Percentiles rank a stretch among this genome's conserved stretches.
These are phyloP conservation scores for Montipora capitata DNA, from an alignment of 92 coral and sea anemone genomes.

Conservation along the genomic window DNA sequence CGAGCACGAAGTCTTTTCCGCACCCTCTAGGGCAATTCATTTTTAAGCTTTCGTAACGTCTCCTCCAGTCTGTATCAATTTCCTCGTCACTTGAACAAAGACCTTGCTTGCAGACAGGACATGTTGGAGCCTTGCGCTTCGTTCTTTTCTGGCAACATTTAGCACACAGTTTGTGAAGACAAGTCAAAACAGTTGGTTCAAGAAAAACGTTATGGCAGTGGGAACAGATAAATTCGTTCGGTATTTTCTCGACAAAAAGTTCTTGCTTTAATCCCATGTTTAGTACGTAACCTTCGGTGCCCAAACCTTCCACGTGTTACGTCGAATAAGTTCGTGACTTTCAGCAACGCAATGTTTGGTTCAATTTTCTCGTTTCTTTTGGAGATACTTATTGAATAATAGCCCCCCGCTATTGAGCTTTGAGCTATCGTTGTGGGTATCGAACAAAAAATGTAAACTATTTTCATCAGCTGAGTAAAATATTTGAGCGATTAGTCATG, in stretches of 20 bases:
- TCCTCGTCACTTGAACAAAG: constrained; percentile 54
- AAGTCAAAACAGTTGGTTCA: constrained; percentile 81
- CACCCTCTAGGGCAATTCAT: constrained; percentile 96
- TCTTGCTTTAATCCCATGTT: constrained; percentile 91
- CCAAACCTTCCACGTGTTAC: too few relatives aligned
- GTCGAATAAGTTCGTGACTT: too few relatives aligned
- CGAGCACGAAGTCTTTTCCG: constrained; percentile 65
- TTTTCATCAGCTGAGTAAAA: too few relatives aligned
- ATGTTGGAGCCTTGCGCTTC: constrained; percentile 61
- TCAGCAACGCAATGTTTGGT: too few relatives aligned
- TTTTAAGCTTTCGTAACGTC: constrained; percentile 71
- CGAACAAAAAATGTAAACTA: too few relatives aligned
- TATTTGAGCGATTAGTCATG: too few relatives aligned
- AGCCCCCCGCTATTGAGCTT: too few relatives aligned
- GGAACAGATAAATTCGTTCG: constrained; percentile 85
- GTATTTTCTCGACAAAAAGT: constrained; percentile 82
- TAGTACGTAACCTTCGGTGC: not conserved
- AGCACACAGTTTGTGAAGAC: constrained; percentile 87
- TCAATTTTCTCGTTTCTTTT: too few relatives aligned
- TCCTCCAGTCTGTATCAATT: constrained; percentile 77
- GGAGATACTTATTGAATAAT: too few relatives aligned
- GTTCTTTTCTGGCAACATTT: constrained; percentile 85
- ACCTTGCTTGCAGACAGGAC: constrained; percentile 82
- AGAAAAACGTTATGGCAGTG: constrained; percentile 87
- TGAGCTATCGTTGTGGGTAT: too few relatives aligned